Evolutionary conservation across 2,888 invertebrate species (phyloP), one percentile per base, ranked within the genome.

Genomic region (Agriopis aurantiaria): DNA sequence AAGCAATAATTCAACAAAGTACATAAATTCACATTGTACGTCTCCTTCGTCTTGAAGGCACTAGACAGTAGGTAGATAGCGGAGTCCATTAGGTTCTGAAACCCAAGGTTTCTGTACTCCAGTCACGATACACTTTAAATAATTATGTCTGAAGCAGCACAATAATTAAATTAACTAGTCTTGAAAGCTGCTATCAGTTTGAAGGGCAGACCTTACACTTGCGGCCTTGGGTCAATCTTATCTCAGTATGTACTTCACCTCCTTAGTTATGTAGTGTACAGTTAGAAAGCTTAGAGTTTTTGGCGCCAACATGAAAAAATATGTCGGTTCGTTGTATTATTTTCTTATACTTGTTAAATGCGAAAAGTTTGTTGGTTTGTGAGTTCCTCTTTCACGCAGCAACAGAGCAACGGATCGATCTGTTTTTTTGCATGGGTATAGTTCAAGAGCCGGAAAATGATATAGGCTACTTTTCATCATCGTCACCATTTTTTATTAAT

Each of bases 41-140:
- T 14, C 5, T 52, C 11, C 10, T 52, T 43, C 10, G 14, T 43
- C 56, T 57, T 10, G 17, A 57, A 57, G 11, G 56, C 45, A 49
- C 49, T n/a, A 62, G 68, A 69, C 68, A 45, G n/a, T 62, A 41
- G 23, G 23, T 52, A 52, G 23, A 51, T 49, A 48, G 8, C 43
- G n/a, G 41, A 58, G n/a, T 57, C 56, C 49, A 65, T 58, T 69
- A 71, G 69, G 72, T 65, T 48, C 17, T 41, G 23, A 51, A 41
- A n/a, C 45, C 43, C 53, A 71, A 69, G 65, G 63, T 69, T 61
- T 75, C 62, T 49, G 70, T 63, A 72, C 62, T 68, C 71, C 11
- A 68, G 76, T 73, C 76, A 76, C 76, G 75, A 72, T 68, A 76
- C 53, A 74, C 75, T 72, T 74, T 64, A 73, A 73, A 75, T 75